These are phyloP conservation scores for Gouania willdenowi DNA, from an alignment of 2,797 vertebrate genomes.

Conservation along the genomic window DNA sequence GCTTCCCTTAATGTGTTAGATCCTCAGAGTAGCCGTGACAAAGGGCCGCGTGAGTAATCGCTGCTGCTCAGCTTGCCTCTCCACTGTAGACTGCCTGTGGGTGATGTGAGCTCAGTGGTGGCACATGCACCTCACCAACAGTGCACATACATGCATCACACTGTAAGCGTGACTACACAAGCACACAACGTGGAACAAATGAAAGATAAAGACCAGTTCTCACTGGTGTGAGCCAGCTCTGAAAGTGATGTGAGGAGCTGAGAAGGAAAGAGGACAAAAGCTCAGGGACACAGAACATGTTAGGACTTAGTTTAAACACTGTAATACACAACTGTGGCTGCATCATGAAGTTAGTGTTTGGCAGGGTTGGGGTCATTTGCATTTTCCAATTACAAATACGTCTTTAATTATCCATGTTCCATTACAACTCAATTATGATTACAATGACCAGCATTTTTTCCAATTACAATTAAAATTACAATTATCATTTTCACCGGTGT, in stretches of 20 bases:
- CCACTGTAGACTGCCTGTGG: constrained; percentile 7
- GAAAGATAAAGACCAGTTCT: not conserved
- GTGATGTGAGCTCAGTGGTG: constrained; percentile 27
- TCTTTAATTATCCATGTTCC: no score
- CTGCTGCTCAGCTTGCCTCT: constrained; percentile 21
- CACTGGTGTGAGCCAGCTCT: constrained; percentile 9
- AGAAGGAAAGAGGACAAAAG: not conserved
- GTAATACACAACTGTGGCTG: no score
- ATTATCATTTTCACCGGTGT: no score
- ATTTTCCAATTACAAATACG: no score
- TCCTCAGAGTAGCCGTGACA: constrained; percentile 24
- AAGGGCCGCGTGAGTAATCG: constrained; percentile 33
- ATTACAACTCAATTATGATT: no score
- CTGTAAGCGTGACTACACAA: not conserved
- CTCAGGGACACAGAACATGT: no score
- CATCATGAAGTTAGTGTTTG: no score
- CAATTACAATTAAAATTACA: no score
- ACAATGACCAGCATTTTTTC: no score
- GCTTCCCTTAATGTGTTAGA: not conserved
- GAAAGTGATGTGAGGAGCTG: not conserved
- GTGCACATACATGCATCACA: constrained; percentile 10
- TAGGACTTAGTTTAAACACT: no score
- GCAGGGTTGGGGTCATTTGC: no score
- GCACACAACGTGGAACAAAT: constrained; percentile 4
- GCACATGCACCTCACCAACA: constrained; percentile 15